These are phyloP conservation scores for Climacteris rufus DNA, from an alignment of 2,113 vertebrate species.

Conservation along the genomic window DNA sequence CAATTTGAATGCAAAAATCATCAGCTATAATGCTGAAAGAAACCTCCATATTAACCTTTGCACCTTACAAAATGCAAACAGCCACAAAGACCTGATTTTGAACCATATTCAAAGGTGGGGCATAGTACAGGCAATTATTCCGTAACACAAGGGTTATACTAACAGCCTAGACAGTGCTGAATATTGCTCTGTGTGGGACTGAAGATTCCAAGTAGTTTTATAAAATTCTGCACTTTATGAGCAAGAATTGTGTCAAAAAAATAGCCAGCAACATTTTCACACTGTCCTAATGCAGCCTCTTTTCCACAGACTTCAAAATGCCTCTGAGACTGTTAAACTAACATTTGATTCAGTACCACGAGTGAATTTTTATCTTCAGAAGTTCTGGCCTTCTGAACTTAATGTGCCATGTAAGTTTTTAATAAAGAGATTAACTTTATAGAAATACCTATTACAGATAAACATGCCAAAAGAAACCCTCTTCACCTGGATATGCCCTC, in stretches of 20 bases:
- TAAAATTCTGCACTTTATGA: background rate
- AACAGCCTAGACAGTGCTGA: background rate
- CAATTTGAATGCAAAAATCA: background rate
- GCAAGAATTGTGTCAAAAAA: background rate
- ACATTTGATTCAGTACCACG: background rate
- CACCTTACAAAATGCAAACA: background rate
- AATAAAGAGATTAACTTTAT: background rate
- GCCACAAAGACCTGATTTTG: background rate
- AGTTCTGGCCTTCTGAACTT: background rate
- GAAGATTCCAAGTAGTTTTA: background rate
- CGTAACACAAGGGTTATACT: background rate
- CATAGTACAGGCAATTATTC: background rate
- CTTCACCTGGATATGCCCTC: background rate
- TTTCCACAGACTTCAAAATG: background rate
- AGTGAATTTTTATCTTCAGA: background rate
- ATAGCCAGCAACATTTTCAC: background rate
- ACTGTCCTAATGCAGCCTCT: background rate
- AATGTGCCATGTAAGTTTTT: background rate
- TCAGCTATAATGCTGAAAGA: background rate
- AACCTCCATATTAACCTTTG: background rate
- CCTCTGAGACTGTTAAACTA: background rate
- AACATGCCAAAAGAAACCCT: background rate
- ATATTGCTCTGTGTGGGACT: background rate
- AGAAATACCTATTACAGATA: background rate
- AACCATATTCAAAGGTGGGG: background rate